These are phyloP conservation scores for Planococcus citri DNA, from an alignment of 1,140 invertebrate genomes.

Conservation along the genomic window DNA sequence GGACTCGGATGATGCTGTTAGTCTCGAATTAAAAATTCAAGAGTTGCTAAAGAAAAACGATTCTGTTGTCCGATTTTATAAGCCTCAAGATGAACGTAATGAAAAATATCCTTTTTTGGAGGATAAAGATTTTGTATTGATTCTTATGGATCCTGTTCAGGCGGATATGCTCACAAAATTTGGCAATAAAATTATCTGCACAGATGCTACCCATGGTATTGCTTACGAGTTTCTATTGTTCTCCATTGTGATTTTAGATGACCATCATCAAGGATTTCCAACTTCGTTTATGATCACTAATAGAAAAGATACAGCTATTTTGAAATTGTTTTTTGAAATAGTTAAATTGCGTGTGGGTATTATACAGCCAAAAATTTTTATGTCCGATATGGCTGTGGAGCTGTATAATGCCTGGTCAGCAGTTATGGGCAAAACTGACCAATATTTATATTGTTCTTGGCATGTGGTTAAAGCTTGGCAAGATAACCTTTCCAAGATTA, in stretches of 20 bases:
- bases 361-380: constrained; percentile 16
- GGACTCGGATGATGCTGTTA: not conserved
- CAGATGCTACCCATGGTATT: not conserved
- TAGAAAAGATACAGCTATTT: not conserved
- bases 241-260: constrained; percentile 9
- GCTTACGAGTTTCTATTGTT: constrained; percentile 4
- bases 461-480: constrained; percentile 1
- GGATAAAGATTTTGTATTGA: not conserved
- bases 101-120: not conserved
- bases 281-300: constrained; percentile 10
- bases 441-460: not conserved
- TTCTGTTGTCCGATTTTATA: not conserved
- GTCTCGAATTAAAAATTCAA: not conserved
- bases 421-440: not conserved
- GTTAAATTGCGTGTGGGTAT: not conserved
- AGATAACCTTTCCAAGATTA: not conserved
- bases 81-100: not conserved
- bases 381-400: constrained; percentile 22
- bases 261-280: constrained; percentile 6
- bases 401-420: constrained; percentile 14
- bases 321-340: constrained; percentile 13
- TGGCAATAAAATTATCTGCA: not conserved
- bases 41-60: not conserved
- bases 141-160: not conserved
- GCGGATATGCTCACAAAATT: not conserved